These are phyloP conservation scores for Apistogramma diplotaenia DNA, from an alignment of 2,113 vertebrate species.

Conservation along the genomic window DNA sequence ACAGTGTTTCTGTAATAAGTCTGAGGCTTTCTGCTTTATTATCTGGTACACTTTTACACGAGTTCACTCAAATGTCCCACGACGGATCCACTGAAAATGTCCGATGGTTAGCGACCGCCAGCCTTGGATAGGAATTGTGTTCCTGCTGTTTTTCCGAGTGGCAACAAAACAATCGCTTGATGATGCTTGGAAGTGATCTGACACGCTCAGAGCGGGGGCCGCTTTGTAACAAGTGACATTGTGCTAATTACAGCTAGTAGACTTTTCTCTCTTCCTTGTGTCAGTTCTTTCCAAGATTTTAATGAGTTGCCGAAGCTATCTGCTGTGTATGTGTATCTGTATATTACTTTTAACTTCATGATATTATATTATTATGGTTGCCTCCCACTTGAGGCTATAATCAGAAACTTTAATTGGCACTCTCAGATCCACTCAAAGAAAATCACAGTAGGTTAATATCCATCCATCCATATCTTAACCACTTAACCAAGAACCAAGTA, in stretches of 20 bases:
- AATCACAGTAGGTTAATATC: neutral
- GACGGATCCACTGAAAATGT: neutral
- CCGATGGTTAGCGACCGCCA: neutral
- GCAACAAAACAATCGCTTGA: conserved; percentile 27
- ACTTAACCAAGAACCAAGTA: neutral
- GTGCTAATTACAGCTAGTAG: conserved; percentile 60
- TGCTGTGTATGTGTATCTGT: conserved; percentile 22
- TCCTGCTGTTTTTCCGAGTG: neutral
- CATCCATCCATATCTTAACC: neutral
- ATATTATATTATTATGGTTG: conserved; percentile 27
- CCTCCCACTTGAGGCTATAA: conserved; percentile 45
- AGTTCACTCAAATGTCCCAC: conserved; percentile 11
- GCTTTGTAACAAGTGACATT: conserved; percentile 49
- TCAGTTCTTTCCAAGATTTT: conserved; percentile 43
- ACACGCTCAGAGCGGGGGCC: conserved; percentile 28
- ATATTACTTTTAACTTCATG: conserved; percentile 40
- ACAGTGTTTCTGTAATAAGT: neutral
- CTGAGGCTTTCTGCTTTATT: conserved; percentile 14
- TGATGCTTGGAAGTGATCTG: conserved; percentile 29
- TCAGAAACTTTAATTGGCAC: conserved; percentile 45
- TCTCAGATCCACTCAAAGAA: neutral
- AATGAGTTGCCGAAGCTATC: conserved; percentile 44
- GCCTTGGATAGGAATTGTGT: conserved; percentile 6
- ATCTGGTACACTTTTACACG: conserved; percentile 1
- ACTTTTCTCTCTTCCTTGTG: conserved; percentile 17